phyloP scores from a whole-genome alignment of 2,113 vertebrate genomes.

The Elephantulus edwardii region DNA sequence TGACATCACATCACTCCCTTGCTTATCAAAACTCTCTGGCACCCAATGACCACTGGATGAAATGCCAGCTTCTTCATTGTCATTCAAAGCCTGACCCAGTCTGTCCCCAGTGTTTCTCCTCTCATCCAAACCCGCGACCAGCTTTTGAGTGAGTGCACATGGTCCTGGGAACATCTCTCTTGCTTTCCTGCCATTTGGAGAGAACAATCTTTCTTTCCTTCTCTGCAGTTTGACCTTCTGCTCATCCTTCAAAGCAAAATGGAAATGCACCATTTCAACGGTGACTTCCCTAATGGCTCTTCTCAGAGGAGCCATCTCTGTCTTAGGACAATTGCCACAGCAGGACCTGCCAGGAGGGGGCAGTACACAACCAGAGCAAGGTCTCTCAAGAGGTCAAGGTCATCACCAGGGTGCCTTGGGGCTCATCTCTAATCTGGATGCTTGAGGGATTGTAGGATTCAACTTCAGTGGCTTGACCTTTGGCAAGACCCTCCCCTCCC shows the following conservation, averaged over 20 bases:
- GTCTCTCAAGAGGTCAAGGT: slow-evolving; percentile 61
- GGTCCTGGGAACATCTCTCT: not conserved
- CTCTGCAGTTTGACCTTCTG: not conserved
- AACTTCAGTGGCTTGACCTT: fast-evolving
- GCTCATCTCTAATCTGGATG: not conserved
- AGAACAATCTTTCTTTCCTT: slow-evolving; percentile 5
- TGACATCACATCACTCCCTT: not conserved
- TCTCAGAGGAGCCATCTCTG: not conserved
- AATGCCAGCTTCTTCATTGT: not conserved
- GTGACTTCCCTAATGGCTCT: not conserved
- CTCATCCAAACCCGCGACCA: not conserved
- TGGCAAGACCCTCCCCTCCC: not conserved
- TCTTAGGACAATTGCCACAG: not conserved
- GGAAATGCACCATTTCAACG: not conserved
- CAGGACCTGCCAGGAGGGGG: slow-evolving; percentile 66
- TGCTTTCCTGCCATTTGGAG: not conserved
- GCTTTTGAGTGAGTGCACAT: not conserved
- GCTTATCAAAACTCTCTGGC: not conserved
- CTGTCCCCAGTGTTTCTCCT: not conserved
- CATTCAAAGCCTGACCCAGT: not conserved
- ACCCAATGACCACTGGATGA: not conserved
- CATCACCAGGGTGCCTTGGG: not conserved
- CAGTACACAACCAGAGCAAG: slow-evolving; percentile 56
- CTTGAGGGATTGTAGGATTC: not conserved
- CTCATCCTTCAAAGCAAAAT: slow-evolving; percentile 38